Conservation (phyloP, 2,888 invertebrate genomes). For the Ectemnius lituratus region DNA sequence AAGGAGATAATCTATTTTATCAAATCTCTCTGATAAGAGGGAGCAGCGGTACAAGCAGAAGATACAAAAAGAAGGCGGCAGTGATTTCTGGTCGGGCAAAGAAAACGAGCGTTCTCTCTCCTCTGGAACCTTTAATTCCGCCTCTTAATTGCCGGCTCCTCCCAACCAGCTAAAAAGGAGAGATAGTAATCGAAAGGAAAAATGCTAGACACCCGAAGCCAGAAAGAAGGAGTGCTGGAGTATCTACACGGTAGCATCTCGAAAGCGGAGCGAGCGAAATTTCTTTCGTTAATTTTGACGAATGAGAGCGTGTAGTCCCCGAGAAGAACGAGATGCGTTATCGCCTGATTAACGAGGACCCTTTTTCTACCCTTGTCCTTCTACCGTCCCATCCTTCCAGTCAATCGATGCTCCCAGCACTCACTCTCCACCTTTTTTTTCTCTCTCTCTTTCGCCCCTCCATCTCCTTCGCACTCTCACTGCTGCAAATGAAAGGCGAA, state of each 20-base stretch:
- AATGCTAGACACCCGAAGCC: neutral
- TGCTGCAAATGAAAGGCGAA: neutral
- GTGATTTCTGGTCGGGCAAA: neutral
- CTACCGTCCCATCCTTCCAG: no score
- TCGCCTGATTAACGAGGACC: slow-evolving; percentile 8
- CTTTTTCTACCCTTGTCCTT: neutral
- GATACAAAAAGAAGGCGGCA: slow-evolving; percentile 3
- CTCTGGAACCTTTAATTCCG: slow-evolving; percentile 2
- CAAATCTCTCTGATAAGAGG: slow-evolving; percentile 5
- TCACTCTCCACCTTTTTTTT: no score
- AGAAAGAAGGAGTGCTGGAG: neutral
- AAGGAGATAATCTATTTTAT: slow-evolving; percentile 5
- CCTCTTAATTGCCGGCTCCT: slow-evolving; percentile 10
- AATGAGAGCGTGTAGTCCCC: neutral
- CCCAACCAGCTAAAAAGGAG: neutral
- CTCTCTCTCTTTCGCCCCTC: no score
- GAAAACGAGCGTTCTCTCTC: neutral
- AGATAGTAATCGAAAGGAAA: slow-evolving; percentile 5
- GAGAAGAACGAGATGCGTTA: slow-evolving; percentile 6
- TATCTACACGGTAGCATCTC: slow-evolving; percentile 1
- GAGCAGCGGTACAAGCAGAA: neutral
- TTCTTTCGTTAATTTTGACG: slow-evolving; percentile 10
- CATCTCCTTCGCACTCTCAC: neutral
- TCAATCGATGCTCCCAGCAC: no score
- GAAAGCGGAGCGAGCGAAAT: neutral